phyloP scores from a whole-genome alignment of 2,113 vertebrate genomes.

The Gallinago media region DNA sequence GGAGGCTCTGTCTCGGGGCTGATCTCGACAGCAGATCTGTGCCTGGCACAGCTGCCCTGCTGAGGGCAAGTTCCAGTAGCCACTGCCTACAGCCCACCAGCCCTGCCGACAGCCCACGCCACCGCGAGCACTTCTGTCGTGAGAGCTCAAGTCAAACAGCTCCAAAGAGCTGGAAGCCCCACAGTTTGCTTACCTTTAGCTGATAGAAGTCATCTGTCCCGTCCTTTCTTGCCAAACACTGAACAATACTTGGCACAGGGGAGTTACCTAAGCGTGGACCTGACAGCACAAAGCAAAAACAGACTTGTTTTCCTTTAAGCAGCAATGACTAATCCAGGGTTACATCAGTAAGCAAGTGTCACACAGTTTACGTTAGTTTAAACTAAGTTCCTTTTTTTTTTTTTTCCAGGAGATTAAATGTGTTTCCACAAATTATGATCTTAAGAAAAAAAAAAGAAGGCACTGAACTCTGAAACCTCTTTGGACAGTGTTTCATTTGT shows the following conservation, averaged over 20 bases:
- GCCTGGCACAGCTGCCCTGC: neutral
- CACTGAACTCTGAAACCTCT: neutral
- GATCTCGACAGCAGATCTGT: neutral
- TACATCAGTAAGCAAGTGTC: slow-evolving; percentile 7
- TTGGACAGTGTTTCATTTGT: neutral
- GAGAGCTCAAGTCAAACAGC: neutral
- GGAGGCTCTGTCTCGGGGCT: neutral
- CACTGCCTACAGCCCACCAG: fast-evolving
- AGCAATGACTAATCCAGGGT: neutral
- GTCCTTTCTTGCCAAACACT: slow-evolving; percentile 97
- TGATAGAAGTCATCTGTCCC: slow-evolving; percentile 99
- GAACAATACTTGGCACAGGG: slow-evolving; percentile 97
- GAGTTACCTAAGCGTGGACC: slow-evolving; percentile 98
- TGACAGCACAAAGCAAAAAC: slow-evolving; percentile 70
- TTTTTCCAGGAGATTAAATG: neutral
- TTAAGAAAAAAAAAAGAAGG: neutral
- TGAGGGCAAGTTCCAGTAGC: neutral
- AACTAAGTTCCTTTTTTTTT: slow-evolving; percentile 12
- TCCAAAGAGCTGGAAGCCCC: neutral
- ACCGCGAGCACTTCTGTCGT: neutral
- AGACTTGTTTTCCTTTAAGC: slow-evolving; percentile 41
- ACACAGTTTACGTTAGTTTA: neutral
- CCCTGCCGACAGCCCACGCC: neutral
- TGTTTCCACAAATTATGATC: neutral
- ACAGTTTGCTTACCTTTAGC: slow-evolving; percentile 88